Evolutionary conservation across 2,888 invertebrate species (phyloP).

Genomic region (Acholoe squamosa): DNA sequence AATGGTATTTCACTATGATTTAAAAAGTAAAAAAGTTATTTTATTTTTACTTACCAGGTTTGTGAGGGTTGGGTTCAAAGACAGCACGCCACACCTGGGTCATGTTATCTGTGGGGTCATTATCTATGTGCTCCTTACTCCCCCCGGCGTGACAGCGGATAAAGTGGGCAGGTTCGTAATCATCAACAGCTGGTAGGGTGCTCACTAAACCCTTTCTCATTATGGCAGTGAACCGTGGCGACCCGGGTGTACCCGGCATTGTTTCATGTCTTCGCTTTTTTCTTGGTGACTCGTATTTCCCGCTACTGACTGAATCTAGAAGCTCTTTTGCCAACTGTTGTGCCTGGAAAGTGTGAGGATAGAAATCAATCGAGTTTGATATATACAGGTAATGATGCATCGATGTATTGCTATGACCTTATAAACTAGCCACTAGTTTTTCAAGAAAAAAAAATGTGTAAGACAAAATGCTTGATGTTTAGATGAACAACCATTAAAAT

Average conservation of each 20-base stretch:
- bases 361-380: background rate
- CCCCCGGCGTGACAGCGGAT: constrained; percentile 84
- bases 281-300: background rate
- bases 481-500: too few species aligned
- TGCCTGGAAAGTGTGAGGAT: background rate
- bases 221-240: background rate
- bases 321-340: background rate
- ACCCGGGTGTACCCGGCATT: background rate
- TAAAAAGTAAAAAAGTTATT: too few species aligned
- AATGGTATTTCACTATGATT: too few species aligned
- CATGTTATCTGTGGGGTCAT: constrained; percentile 83
- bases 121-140: constrained; percentile 75
- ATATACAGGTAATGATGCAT: too few species aligned
- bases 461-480: too few species aligned
- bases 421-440: too few species aligned
- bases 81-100: constrained; percentile 85
- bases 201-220: constrained; percentile 30
- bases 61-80: constrained; percentile 83
- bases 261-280: background rate
- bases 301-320: background rate
- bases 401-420: too few species aligned
- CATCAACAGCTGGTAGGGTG: constrained; percentile 70
- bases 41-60: constrained; percentile 67
- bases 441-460: too few species aligned
- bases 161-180: constrained; percentile 81